phyloP scores from a whole-genome alignment of 2,797 vertebrate genomes.

The Balearica regulorum region DNA sequence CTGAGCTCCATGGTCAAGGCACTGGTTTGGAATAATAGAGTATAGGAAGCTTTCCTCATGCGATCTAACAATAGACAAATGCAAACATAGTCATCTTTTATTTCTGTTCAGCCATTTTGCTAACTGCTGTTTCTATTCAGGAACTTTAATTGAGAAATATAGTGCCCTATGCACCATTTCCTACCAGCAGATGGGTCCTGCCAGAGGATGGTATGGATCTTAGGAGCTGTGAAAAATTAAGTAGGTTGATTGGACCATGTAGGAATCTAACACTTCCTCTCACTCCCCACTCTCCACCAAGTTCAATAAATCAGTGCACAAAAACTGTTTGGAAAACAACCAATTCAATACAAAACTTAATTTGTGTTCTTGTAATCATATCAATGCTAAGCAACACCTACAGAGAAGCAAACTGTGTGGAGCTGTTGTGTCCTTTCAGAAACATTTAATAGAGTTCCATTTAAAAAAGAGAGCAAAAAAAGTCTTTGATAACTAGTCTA shows the following conservation, averaged over 20 bases:
- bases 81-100: not conserved
- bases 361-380: conserved; percentile 25
- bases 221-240: not conserved
- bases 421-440: not conserved
- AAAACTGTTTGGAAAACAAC: conserved; percentile 7
- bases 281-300: not conserved
- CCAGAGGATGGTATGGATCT: not conserved
- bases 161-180: not conserved
- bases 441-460: conserved; percentile 3
- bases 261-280: not conserved
- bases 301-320: not conserved
- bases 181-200: not conserved
- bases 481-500: not conserved
- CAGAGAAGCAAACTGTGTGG: conserved; percentile 9
- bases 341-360: not conserved
- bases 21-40: not conserved
- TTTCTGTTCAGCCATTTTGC: not conserved
- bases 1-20: not conserved
- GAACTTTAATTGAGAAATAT: not conserved
- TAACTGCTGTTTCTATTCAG: not conserved
- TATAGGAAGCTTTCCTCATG: not conserved
- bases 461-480: not conserved
- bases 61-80: not conserved
- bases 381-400: conserved; percentile 13
- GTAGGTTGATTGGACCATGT: not conserved